These are phyloP conservation scores for Montipora cactus DNA, from an alignment of 64 coral and sea anemone genomes.

Conservation along the genomic window DNA sequence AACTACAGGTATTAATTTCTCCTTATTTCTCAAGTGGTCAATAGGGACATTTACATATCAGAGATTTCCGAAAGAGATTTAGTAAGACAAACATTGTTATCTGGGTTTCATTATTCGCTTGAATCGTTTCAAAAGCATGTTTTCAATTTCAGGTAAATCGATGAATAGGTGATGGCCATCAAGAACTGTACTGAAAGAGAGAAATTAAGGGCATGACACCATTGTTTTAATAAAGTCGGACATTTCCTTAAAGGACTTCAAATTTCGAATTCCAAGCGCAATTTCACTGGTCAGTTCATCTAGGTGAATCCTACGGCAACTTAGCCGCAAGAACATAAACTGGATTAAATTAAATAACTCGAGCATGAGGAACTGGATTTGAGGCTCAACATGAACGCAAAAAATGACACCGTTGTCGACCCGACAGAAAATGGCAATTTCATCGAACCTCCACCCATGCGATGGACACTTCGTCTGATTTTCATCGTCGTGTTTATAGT, in stretches of 20 bases:
- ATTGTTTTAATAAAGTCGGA: not conserved
- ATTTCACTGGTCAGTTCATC: constrained; percentile 42
- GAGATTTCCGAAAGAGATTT: constrained; percentile 11
- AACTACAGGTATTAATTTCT: constrained; percentile 26
- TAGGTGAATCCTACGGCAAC: not conserved
- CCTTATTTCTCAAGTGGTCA: not conserved
- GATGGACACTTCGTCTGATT: constrained; percentile 80
- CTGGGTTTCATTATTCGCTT: not conserved
- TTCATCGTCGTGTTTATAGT: constrained; percentile 79
- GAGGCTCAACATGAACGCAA: not conserved
- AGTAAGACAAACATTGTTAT: constrained; percentile 27
- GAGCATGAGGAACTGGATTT: not conserved
- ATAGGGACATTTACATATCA: constrained; percentile 42
- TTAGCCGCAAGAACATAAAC: not conserved
- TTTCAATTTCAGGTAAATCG: constrained; percentile 25
- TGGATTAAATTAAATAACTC: not conserved
- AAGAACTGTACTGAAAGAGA: not conserved
- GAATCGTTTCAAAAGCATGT: constrained; percentile 10
- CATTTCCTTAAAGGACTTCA: constrained; percentile 3
- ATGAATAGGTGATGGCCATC: not conserved
- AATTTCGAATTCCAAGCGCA: not conserved
- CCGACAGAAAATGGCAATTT: constrained; percentile 36
- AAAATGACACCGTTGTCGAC: not conserved
- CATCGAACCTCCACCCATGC: constrained; percentile 73
- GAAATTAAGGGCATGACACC: not conserved